Evolutionary conservation across 2,113 vertebrate genomes (phyloP), one percentile per base, ranked within the genome.

Genomic region (Atherinomorus stipes): DNA sequence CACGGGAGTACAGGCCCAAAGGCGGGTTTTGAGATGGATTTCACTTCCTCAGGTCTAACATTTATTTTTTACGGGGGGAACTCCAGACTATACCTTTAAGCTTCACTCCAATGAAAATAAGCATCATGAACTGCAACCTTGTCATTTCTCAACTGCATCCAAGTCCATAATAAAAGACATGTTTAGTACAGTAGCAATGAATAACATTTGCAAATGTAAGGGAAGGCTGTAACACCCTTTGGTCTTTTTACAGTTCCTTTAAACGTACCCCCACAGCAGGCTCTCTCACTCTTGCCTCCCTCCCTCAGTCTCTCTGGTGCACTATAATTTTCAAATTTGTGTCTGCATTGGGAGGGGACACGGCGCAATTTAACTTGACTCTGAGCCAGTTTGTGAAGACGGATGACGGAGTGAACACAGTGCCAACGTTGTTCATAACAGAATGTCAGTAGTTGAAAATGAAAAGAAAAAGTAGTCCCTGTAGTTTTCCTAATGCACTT

Each of bases 301-400:
- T 64, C 12, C 25, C 11, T 67, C 40, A 15, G 21, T 10, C 10
- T 73, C 38, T 50, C 3, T 25, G 22, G 3, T 28, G 8, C 13
- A 50, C 12, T 26, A 44, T 64, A 40, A 71, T 22, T 59, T 63
- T 34, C 34, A 76, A 40, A 65, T 69, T 44, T 74, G 42, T 68
- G 22, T 65, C 49, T 49, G 22, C 50, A 61, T 56, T 21, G 47
- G 15, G 34, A 70, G 22, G 38, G 22, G 34, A 73, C 54, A 70
- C 34, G 63, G 18, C 44, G 37, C 40, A 42, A 2, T 78, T 67
- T 28, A 66, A 22, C 50, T 26, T 57, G 65, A 78, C 18, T 76
- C 28, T 28, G 11, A 22, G 70, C 66, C 63, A 78, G 42, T 84
- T 52, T 59, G 57, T 25, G 22, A 57, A 60, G 47, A 78, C 13